These are phyloP conservation scores for Maylandia zebra DNA, from an alignment of 2,113 vertebrate species.

Conservation along the genomic window DNA sequence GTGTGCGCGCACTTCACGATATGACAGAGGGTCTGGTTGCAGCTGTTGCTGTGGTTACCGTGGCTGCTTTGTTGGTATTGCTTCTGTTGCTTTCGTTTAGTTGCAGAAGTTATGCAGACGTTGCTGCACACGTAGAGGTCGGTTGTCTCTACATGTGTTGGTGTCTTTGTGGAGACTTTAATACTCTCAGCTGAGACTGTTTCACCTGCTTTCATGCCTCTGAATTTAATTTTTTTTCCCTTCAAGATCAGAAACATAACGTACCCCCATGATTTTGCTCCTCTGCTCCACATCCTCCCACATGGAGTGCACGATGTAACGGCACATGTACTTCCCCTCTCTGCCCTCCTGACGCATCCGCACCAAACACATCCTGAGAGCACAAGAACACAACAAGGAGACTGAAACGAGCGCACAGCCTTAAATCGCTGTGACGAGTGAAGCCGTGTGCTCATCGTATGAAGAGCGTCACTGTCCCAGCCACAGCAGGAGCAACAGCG, in stretches of 20 bases:
- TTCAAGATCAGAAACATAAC: slow-evolving; percentile 23
- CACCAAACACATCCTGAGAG: slow-evolving; percentile 92
- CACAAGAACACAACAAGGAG: background rate
- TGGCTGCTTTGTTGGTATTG: accelerated
- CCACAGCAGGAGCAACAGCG: background rate
- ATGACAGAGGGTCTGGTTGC: background rate
- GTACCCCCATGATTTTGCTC: slow-evolving; percentile 95
- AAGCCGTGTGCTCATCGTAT: background rate
- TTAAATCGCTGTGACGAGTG: background rate
- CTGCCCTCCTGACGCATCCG: slow-evolving; percentile 95
- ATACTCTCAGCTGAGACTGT: background rate
- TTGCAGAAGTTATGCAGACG: accelerated
- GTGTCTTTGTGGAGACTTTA: accelerated
- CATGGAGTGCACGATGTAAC: slow-evolving; percentile 94
- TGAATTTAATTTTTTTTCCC: accelerated
- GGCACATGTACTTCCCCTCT: slow-evolving; percentile 94
- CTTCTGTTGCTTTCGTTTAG: background rate
- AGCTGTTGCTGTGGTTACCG: background rate
- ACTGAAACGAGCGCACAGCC: accelerated
- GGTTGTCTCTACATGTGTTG: accelerated
- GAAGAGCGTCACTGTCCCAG: accelerated
- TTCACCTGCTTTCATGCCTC: accelerated
- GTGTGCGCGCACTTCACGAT: accelerated
- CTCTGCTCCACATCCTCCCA: slow-evolving; percentile 97
- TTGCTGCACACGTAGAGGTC: background rate